phyloP scores from a whole-genome alignment of 92 coral and sea anemone genomes.

The Zoanthus sociatus region DNA sequence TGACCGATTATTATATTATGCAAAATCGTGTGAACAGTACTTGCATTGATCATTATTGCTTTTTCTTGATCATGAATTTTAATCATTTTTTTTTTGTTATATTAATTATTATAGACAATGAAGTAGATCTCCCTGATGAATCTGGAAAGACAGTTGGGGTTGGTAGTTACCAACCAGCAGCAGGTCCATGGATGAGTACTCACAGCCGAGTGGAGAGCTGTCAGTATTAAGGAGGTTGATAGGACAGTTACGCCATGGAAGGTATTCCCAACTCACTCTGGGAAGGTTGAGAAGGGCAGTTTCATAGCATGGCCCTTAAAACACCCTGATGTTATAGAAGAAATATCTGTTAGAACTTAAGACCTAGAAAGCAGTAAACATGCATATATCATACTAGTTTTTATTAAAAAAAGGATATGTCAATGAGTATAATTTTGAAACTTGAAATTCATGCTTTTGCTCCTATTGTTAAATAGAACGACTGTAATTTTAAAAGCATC shows the following conservation, averaged over 20 bases:
- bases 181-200: constrained; percentile 3
- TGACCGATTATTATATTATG: too few relatives aligned
- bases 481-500: too few relatives aligned
- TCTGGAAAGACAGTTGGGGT: constrained; percentile 7
- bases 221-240: neutral
- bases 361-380: neutral
- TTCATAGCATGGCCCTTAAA: constrained; percentile 43
- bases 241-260: constrained; percentile 37
- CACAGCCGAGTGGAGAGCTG: constrained; percentile 6
- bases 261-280: constrained; percentile 52
- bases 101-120: neutral
- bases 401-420: too few relatives aligned
- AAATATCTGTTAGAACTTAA: neutral
- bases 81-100: neutral
- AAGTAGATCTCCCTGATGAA: neutral
- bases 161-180: constrained; percentile 8
- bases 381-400: too few relatives aligned
- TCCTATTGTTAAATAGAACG: too few relatives aligned
- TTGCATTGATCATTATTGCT: too few relatives aligned
- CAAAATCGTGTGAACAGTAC: too few relatives aligned
- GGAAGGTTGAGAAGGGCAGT: constrained; percentile 43
- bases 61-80: neutral
- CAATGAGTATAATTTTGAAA: neutral
- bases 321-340: neutral
- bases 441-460: neutral